Evolutionary conservation across 1,140 invertebrate genomes (phyloP).

Genomic region (Megalonaias nervosa): DNA sequence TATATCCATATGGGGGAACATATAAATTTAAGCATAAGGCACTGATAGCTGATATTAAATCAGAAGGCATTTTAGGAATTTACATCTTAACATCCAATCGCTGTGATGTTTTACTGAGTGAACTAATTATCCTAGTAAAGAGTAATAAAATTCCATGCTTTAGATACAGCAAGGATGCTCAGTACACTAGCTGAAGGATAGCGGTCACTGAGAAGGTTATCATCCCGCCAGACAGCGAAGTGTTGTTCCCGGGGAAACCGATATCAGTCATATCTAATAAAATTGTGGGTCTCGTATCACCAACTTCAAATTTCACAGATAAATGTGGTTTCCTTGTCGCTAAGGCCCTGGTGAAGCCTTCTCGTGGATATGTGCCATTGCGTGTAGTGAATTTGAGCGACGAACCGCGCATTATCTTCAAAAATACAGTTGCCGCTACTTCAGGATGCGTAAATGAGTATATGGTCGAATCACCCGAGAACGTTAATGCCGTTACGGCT

Average conservation of each 20-base stretch:
- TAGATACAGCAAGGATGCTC: no score
- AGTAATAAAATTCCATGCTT: no score
- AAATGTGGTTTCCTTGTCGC: conserved; percentile 13
- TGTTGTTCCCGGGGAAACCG: neutral
- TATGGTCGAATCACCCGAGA: neutral
- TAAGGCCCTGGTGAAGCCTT: conserved; percentile 1
- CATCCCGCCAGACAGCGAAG: neutral
- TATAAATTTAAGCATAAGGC: no score
- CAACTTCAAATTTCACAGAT: neutral
- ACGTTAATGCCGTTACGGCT: neutral
- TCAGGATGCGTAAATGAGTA: neutral
- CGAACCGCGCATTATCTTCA: neutral
- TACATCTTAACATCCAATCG: no score
- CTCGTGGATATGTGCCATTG: conserved; percentile 15
- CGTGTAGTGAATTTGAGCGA: no score
- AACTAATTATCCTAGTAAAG: no score
- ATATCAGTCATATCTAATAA: conserved; percentile 2
- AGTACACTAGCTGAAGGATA: no score
- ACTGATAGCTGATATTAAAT: no score
- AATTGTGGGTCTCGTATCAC: neutral
- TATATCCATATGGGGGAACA: no score
- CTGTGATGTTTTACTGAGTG: no score
- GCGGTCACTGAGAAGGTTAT: no score
- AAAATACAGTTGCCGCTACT: neutral
- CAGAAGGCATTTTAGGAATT: no score